Conservation (phyloP, 2,797 vertebrate species). For the Acanthurus tractus region DNA sequence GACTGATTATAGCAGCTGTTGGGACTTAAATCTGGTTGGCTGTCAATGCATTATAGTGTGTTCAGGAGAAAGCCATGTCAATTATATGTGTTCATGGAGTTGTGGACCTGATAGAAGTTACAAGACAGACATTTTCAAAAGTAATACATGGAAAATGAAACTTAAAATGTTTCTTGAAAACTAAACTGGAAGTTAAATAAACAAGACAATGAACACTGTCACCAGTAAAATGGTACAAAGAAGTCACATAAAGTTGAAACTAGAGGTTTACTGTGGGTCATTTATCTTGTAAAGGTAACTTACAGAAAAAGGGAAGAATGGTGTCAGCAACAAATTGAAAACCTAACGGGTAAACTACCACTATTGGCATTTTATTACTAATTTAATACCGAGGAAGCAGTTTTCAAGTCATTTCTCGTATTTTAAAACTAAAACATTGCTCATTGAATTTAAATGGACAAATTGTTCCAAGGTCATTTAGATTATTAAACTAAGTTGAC, state of each 20-base stretch:
- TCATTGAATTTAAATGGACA: not conserved
- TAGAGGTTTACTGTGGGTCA: not conserved
- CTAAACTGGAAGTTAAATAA: not conserved
- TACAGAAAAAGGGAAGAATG: not conserved
- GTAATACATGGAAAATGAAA: not conserved
- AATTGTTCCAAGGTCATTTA: not conserved
- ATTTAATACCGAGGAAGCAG: conserved; percentile 21
- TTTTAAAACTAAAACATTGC: conserved; percentile 18
- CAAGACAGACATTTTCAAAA: not conserved
- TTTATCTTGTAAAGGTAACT: not conserved
- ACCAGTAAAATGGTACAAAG: not conserved
- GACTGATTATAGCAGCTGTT: not conserved
- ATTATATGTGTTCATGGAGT: not conserved
- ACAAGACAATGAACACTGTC: not conserved
- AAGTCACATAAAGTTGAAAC: not conserved
- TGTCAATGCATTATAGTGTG: not conserved
- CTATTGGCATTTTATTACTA: conserved; percentile 21
- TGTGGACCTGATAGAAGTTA: not conserved
- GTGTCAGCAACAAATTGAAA: not conserved
- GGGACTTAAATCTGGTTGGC: not conserved
- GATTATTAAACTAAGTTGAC: not conserved
- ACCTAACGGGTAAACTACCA: not conserved
- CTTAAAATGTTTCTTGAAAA: not conserved
- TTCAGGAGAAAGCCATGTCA: not conserved
- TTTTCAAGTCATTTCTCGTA: conserved; percentile 11